Evolutionary conservation across 2,888 invertebrate genomes (phyloP).

Genomic region (Uropetala carovei): DNA sequence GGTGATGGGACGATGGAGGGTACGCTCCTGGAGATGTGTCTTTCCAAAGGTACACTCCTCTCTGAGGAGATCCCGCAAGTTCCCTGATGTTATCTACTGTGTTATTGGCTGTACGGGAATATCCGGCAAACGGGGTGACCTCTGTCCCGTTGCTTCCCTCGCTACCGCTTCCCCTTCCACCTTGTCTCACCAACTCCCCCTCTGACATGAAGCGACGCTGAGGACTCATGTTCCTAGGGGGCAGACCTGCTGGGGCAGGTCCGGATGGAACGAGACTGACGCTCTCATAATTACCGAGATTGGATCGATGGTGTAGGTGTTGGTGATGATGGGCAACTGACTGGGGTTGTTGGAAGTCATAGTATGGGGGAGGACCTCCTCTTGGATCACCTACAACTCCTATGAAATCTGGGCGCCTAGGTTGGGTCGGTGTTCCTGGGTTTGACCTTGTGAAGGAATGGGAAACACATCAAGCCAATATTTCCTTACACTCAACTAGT

Average conservation of each 20-base stretch:
- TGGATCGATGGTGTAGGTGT: conserved; percentile 62
- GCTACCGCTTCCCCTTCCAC: conserved; percentile 75
- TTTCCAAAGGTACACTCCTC: conserved; percentile 88
- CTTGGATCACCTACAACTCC: conserved; percentile 77
- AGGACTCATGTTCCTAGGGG: conserved; percentile 78
- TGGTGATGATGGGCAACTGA: conserved; percentile 69
- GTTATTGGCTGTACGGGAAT: conserved; percentile 82
- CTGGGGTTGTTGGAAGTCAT: conserved; percentile 74
- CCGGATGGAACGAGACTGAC: conserved; percentile 16
- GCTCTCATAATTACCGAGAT: conserved; percentile 49
- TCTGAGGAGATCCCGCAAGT: conserved; percentile 91
- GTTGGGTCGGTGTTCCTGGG: conserved; percentile 94
- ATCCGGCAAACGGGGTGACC: conserved; percentile 71
- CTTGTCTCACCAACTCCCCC: conserved; percentile 84
- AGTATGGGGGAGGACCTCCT: conserved; percentile 71
- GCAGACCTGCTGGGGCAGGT: conserved; percentile 56
- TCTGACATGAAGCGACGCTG: conserved; percentile 89
- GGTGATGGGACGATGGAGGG: conserved; percentile 74
- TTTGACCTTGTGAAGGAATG: conserved; percentile 83
- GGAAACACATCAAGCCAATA: conserved; percentile 29
- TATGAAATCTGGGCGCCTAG: conserved; percentile 92
- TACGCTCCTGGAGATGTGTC: conserved; percentile 84
- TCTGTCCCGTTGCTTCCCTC: conserved; percentile 72
- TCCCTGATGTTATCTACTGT: conserved; percentile 92
- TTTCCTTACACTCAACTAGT: background rate